These are phyloP conservation scores for Petrolisthes manimaculis DNA, from an alignment of 2,888 invertebrate genomes.

Conservation along the genomic window DNA sequence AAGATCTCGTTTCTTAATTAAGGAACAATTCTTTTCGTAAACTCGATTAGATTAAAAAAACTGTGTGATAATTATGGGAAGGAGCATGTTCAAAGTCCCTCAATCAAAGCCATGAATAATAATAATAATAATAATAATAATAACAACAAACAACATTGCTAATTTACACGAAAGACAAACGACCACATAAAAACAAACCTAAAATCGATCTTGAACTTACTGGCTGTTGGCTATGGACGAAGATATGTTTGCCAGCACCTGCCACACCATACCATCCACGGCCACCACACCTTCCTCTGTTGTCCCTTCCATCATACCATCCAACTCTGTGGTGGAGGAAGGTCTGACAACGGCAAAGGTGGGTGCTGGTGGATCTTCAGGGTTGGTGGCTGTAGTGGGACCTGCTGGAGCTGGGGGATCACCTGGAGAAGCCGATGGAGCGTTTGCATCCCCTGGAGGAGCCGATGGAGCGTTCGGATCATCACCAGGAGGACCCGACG, in stretches of 20 bases:
- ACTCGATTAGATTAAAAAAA: too few relatives aligned
- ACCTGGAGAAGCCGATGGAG: not conserved
- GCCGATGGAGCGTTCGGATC: not conserved
- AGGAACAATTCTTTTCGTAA: too few relatives aligned
- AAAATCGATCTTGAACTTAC: slow-evolving; percentile 11
- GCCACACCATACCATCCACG: slow-evolving; percentile 13
- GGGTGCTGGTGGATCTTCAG: not conserved
- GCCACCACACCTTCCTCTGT: slow-evolving; percentile 26
- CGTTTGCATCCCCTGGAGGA: not conserved
- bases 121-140: too few relatives aligned
- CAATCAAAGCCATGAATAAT: too few relatives aligned
- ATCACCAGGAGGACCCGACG: not conserved
- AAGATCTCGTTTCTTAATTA: too few relatives aligned
- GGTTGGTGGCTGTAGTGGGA: not conserved
- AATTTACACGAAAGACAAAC: too few relatives aligned
- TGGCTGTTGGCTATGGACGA: not conserved
- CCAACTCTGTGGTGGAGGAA: slow-evolving; percentile 13
- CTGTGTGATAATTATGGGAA: too few relatives aligned
- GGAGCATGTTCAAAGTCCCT: too few relatives aligned
- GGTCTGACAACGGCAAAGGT: slow-evolving; percentile 9
- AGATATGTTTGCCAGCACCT: slow-evolving; percentile 28
- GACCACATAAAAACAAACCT: too few relatives aligned
- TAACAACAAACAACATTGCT: too few relatives aligned
- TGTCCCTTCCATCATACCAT: not conserved
- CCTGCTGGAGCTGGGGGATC: not conserved